These are phyloP conservation scores for Pemphredon lugubris DNA, from an alignment of 2,888 invertebrate species.

Conservation along the genomic window DNA sequence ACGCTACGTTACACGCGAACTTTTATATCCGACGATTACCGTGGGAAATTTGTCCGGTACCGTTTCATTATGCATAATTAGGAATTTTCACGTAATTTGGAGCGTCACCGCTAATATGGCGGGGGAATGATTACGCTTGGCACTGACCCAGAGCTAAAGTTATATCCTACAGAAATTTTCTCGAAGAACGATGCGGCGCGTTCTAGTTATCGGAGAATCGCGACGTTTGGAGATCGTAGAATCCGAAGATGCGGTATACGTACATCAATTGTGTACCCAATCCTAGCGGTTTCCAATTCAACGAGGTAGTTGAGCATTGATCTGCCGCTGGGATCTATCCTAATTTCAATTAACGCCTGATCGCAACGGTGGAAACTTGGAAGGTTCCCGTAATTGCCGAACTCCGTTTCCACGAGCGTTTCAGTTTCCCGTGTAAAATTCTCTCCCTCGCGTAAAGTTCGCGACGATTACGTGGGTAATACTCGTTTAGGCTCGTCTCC, in stretches of 20 bases:
- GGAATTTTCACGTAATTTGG: too few relatives aligned
- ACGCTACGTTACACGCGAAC: too few relatives aligned
- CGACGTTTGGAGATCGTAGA: background rate
- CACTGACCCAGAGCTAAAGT: background rate
- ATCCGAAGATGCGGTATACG: background rate
- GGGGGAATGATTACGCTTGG: background rate
- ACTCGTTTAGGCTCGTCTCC: too few relatives aligned
- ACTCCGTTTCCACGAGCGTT: constrained; percentile 1
- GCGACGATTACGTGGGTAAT: too few relatives aligned
- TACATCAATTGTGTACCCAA: too few relatives aligned
- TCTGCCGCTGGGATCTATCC: constrained; percentile 7
- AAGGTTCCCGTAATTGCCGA: constrained; percentile 3
- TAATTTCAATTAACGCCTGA: constrained; percentile 21
- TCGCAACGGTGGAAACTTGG: background rate
- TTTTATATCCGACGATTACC: too few relatives aligned
- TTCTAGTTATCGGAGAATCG: background rate
- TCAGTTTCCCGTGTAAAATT: constrained; percentile 1
- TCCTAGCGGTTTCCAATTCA: constrained; percentile 5
- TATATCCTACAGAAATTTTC: background rate
- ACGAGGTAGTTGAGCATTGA: constrained; percentile 16
- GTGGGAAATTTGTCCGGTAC: too few relatives aligned
- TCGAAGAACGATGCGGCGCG: background rate
- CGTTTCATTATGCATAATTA: too few relatives aligned
- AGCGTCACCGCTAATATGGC: background rate
- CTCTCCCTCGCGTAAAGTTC: too few relatives aligned